Conservation (phyloP, 2,797 vertebrate species). For the Mycteria americana region DNA sequence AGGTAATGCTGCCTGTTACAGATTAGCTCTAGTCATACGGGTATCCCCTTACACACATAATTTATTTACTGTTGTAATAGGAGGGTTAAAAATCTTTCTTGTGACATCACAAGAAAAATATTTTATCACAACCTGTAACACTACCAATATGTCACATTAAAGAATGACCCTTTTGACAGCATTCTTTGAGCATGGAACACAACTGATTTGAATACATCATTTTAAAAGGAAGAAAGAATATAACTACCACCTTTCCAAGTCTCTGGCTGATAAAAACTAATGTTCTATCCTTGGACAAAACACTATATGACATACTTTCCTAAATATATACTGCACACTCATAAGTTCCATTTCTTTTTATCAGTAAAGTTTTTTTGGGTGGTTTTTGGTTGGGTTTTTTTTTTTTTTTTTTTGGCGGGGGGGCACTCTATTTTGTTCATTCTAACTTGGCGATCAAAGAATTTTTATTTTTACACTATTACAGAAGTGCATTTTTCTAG, state of each 20-base stretch:
- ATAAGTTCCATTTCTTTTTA: constrained; percentile 25
- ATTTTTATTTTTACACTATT: constrained; percentile 98
- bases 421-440: constrained; percentile 66
- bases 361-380: constrained; percentile 14
- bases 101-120: background rate
- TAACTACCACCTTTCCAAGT: background rate
- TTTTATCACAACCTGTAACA: background rate
- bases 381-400: background rate
- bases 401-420: background rate
- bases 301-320: background rate
- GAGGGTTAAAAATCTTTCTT: background rate
- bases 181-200: background rate
- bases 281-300: constrained; percentile 4
- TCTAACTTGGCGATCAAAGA: constrained; percentile 90
- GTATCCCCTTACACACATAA: background rate
- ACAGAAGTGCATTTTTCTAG: constrained; percentile 96
- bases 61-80: background rate
- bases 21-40: background rate
- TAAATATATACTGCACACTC: constrained; percentile 11
- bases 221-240: background rate
- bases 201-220: background rate
- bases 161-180: background rate
- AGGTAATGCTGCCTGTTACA: background rate
- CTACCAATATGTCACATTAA: background rate
- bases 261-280: background rate